Evolutionary conservation across 2,113 vertebrate genomes (phyloP).

Genomic region (Aegithalos caudatus): DNA sequence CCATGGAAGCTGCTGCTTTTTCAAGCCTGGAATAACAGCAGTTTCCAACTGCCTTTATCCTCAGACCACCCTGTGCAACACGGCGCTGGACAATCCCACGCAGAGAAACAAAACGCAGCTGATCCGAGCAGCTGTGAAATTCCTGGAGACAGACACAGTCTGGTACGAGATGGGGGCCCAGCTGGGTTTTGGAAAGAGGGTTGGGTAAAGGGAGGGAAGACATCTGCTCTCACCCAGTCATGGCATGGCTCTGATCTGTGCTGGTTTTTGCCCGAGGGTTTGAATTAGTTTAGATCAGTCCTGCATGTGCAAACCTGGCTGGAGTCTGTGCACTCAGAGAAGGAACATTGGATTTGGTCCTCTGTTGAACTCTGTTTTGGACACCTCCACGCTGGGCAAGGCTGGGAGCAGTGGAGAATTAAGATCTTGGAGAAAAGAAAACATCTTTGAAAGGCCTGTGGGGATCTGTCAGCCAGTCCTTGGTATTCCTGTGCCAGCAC

Average conservation of each 20-base stretch:
- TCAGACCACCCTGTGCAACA: slow-evolving; percentile 95
- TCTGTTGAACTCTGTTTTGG: not conserved
- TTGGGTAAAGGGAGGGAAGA: not conserved
- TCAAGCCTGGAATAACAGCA: not conserved
- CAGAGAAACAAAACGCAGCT: slow-evolving; percentile 83
- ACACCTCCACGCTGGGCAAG: not conserved
- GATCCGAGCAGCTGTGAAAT: slow-evolving; percentile 88
- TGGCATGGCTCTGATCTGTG: not conserved
- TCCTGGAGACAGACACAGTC: slow-evolving; percentile 93
- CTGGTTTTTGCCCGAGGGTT: not conserved
- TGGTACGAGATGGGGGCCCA: slow-evolving; percentile 73
- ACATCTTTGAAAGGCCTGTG: not conserved
- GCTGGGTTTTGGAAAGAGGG: not conserved
- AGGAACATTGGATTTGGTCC: not conserved
- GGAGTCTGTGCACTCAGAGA: not conserved
- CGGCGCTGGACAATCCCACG: slow-evolving; percentile 91
- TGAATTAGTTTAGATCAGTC: not conserved
- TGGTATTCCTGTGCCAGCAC: not conserved
- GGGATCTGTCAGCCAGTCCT: not conserved
- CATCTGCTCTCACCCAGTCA: rapidly evolving
- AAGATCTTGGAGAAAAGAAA: not conserved
- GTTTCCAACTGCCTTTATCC: not conserved
- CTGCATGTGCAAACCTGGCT: not conserved
- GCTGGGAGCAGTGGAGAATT: not conserved
- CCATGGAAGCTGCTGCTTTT: not conserved